Base-by-base conservation (phyloP, 2,888 invertebrate genomes). In the Cryptocheilus praepositus region DNA sequence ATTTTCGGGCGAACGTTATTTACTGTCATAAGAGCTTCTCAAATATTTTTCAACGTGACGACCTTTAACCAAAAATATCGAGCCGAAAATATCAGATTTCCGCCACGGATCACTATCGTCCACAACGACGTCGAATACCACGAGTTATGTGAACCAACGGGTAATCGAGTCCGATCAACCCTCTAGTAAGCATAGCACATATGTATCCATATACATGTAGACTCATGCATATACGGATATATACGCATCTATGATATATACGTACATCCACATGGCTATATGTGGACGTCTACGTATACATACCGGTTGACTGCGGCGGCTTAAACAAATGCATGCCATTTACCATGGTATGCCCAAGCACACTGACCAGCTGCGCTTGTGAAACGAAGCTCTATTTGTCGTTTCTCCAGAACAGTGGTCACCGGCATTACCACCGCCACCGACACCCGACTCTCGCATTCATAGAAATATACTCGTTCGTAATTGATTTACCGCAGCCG, bases 121-220 rank as follows among this genome's bases (percentile, higher is more conserved):
- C 56, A 60, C 66, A 63, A 59, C 70, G 70, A 72, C 70, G 59
- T 64, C n/a, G 51, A 67, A 51, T 16, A 59, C 70, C 67, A 25
- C 71, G 62, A 71, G 75, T 74, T 71, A 73, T 71, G 64, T 64
- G 62, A 74, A 71, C 67, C 74, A 73, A 73, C 67, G 74, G 67
- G 70, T 75, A 81, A 81, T 80, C 77, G 74, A 72, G 64, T 77
- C 73, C 74, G 79, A 76, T 81, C 74, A 74, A 73, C 57, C 68
- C 62, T n/a, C 67, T 57, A 56, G 54, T 60, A 68, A 74, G 70
- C 68, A 68, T 54, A 56, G 62, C 67, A 72, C 13, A 7, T 36
- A 74, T 74, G 73, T 67, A 70, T 74, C 16, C 15, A 11, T 36
- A 11, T 36, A 1, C 11, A 36, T 11, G 11, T 36, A 36, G 3